Conservation (phyloP, 2,113 vertebrate species). For the Irena cyanogastra region DNA sequence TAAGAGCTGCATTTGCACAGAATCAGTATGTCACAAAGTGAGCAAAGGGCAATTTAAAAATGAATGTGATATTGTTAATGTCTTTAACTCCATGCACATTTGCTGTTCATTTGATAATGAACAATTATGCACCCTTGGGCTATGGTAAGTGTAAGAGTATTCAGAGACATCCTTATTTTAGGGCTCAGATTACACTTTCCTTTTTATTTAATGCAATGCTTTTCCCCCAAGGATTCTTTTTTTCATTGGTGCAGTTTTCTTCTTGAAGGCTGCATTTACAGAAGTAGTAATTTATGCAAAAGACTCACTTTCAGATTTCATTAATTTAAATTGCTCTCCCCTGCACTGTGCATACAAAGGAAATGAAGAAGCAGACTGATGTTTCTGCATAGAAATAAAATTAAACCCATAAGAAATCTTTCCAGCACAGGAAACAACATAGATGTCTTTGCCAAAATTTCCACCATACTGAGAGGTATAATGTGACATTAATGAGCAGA, state of each 20-base stretch:
- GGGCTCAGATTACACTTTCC: background rate
- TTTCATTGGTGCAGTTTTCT: background rate
- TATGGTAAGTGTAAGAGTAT: background rate
- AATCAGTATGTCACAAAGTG: background rate
- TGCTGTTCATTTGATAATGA: background rate
- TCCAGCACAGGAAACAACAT: background rate
- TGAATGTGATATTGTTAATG: background rate
- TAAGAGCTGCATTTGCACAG: background rate
- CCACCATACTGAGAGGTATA: background rate
- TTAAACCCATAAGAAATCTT: background rate
- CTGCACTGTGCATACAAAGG: background rate
- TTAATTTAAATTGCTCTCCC: background rate
- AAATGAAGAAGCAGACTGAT: background rate
- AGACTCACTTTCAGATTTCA: background rate
- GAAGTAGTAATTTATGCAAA: background rate
- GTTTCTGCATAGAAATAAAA: constrained; percentile 18
- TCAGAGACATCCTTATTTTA: background rate
- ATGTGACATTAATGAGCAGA: constrained; percentile 7
- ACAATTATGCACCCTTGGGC: background rate
- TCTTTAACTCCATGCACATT: background rate
- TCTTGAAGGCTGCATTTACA: background rate
- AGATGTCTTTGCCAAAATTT: background rate
- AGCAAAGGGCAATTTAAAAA: background rate
- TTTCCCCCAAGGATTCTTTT: background rate
- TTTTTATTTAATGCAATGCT: background rate